phyloP scores from a whole-genome alignment of 2,888 invertebrate genomes.

The Alcis repandata region DNA sequence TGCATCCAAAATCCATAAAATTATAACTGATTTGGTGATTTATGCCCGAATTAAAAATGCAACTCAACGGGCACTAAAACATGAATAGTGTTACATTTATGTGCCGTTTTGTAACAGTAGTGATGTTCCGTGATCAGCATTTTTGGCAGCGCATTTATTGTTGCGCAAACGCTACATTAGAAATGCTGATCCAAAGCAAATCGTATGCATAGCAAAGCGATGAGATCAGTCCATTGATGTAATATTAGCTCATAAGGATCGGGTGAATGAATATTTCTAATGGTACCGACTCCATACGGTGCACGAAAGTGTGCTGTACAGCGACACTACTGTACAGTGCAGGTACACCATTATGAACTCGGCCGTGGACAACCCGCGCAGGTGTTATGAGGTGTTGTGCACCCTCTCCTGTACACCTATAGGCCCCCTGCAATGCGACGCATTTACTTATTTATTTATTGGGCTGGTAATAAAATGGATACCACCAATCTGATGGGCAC shows the following conservation, averaged over 20 bases:
- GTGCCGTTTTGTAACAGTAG: conserved; percentile 24
- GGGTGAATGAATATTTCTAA: background rate
- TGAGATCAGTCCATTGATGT: background rate
- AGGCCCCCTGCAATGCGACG: too few relatives aligned
- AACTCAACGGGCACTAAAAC: background rate
- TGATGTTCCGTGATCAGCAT: conserved; percentile 22
- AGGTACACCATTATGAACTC: too few relatives aligned
- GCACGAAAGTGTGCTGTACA: too few relatives aligned
- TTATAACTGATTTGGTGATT: background rate
- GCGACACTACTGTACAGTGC: too few relatives aligned
- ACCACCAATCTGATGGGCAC: too few relatives aligned
- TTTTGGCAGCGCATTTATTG: conserved; percentile 13
- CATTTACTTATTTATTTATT: too few relatives aligned
- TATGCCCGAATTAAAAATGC: conserved; percentile 2
- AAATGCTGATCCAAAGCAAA: conserved; percentile 1
- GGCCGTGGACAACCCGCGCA: too few relatives aligned
- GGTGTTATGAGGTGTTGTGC: too few relatives aligned
- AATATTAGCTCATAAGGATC: background rate
- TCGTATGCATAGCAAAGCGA: background rate
- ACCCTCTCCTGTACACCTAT: too few relatives aligned
- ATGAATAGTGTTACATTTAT: background rate
- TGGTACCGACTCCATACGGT: too few relatives aligned
- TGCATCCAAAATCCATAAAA: conserved; percentile 10
- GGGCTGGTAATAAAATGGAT: too few relatives aligned
- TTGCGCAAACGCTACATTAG: background rate